Evolutionary conservation across 2,797 vertebrate genomes (phyloP).

Genomic region (Melopsittacus undulatus): DNA sequence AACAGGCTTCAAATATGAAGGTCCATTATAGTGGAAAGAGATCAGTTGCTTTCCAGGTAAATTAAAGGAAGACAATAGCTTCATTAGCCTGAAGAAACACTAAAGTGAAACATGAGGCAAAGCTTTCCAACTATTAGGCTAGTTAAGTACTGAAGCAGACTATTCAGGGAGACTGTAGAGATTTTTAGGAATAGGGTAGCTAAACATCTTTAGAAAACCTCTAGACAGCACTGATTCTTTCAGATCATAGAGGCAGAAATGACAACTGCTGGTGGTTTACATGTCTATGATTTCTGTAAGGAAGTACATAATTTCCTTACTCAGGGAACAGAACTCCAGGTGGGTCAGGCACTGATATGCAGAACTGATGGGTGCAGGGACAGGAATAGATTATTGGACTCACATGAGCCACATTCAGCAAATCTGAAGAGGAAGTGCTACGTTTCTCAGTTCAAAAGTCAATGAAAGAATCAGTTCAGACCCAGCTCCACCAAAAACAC

Average conservation of each 20-base stretch:
- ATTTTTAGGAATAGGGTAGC: neutral
- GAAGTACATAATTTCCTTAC: neutral
- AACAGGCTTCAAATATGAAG: neutral
- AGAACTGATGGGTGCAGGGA: neutral
- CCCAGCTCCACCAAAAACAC: neutral
- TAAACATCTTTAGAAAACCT: neutral
- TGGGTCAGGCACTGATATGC: neutral
- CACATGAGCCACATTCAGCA: neutral
- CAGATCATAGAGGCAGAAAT: neutral
- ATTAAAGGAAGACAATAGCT: neutral
- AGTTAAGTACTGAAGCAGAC: neutral
- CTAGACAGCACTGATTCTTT: neutral
- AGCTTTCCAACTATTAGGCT: neutral
- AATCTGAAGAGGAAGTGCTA: neutral
- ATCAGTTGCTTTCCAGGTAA: neutral
- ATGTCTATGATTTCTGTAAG: neutral
- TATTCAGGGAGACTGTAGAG: neutral
- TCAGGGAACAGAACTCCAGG: neutral
- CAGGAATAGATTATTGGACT: neutral
- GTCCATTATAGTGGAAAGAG: neutral
- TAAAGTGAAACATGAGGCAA: neutral
- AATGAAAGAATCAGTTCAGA: neutral
- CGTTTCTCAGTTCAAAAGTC: neutral
- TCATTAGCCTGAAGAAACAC: neutral
- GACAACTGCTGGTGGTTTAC: neutral